Percentiles rank a stretch among this genome's conserved stretches.
phyloP scores from a whole-genome alignment of 2,797 vertebrate genomes.

The Oreochromis mossambicus region DNA sequence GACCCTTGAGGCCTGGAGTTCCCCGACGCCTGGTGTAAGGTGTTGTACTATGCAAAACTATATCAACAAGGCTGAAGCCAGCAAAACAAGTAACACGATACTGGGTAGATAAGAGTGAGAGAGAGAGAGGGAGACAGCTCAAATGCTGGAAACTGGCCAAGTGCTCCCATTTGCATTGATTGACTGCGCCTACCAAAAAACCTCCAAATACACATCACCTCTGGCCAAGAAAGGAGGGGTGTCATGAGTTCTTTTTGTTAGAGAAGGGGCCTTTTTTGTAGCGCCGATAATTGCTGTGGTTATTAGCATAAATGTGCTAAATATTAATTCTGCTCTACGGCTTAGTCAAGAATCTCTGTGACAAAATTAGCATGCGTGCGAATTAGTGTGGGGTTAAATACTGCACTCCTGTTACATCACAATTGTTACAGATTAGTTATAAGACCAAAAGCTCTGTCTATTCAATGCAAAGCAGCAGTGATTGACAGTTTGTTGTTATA shows the following conservation, averaged over 20 bases:
- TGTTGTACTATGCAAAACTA: background rate
- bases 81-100: background rate
- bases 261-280: background rate
- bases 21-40: background rate
- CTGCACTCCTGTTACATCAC: background rate
- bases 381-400: background rate
- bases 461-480: background rate
- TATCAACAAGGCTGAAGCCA: background rate
- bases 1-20: background rate
- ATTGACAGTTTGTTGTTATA: background rate
- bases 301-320: background rate
- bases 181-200: background rate
- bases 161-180: background rate
- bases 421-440: background rate
- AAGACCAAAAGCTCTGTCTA: background rate
- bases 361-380: accelerated
- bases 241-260: background rate
- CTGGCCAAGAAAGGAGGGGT: background rate
- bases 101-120: background rate
- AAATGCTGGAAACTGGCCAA: background rate
- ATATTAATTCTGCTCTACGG: background rate
- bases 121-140: background rate
- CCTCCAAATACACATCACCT: background rate
- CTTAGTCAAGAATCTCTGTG: background rate
- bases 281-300: background rate